These are phyloP conservation scores for Anthoscopus minutus DNA, from an alignment of 2,113 vertebrate genomes.

Conservation along the genomic window DNA sequence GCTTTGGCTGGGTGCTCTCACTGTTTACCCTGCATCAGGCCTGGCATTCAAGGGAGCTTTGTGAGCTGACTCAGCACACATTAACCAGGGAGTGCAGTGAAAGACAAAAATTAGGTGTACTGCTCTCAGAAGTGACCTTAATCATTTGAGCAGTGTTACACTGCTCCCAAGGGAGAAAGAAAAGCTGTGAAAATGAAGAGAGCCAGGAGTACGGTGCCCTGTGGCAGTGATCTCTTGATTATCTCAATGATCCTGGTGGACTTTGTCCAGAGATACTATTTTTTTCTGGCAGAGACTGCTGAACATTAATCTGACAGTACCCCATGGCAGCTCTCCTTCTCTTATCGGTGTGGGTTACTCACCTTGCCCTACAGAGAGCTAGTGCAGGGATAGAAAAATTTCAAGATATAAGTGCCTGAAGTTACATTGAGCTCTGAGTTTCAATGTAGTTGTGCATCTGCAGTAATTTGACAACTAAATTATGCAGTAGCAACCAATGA, in stretches of 20 bases:
- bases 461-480: background rate
- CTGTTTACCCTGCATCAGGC: background rate
- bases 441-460: background rate
- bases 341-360: background rate
- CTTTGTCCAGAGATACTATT: background rate
- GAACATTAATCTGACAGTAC: background rate
- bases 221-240: background rate
- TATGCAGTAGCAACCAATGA: background rate
- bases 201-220: background rate
- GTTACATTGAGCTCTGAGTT: background rate
- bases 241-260: background rate
- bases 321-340: background rate
- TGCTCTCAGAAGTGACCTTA: background rate
- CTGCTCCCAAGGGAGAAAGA: background rate
- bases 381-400: background rate
- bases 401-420: background rate
- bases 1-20: background rate
- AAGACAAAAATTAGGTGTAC: background rate
- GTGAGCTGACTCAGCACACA: background rate
- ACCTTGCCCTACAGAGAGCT: background rate
- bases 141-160: background rate
- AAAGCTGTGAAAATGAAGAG: background rate
- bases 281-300: background rate
- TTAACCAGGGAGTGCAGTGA: background rate
- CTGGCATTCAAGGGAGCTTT: background rate